phyloP scores from a whole-genome alignment of 1,140 invertebrate genomes.

The Propsilocerus akamusi region DNA sequence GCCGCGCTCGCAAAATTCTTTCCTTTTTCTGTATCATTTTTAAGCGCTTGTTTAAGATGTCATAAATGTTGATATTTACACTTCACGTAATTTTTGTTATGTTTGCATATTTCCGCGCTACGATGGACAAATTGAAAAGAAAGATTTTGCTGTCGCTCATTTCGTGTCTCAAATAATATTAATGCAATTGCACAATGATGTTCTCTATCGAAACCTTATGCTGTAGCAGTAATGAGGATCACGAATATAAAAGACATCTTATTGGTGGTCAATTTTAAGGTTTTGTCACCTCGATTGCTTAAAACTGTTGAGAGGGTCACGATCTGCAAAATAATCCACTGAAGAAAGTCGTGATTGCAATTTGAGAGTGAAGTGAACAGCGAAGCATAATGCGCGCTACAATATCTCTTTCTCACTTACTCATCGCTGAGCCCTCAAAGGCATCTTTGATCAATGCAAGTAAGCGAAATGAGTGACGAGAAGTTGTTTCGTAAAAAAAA shows the following conservation, averaged over 20 bases:
- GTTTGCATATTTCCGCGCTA: background rate
- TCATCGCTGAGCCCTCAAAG: background rate
- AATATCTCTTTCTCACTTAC: too few relatives aligned
- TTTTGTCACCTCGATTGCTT: too few relatives aligned
- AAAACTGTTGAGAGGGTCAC: too few relatives aligned
- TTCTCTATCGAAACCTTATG: background rate
- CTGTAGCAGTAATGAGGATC: background rate
- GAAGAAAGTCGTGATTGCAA: background rate
- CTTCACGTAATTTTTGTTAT: background rate
- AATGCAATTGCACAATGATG: too few relatives aligned
- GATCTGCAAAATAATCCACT: too few relatives aligned
- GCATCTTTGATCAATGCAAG: conserved; percentile 2
- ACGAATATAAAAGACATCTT: too few relatives aligned
- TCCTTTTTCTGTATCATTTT: background rate
- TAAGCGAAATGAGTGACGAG: background rate
- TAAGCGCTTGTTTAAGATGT: background rate
- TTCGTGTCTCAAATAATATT: too few relatives aligned
- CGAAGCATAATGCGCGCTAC: background rate
- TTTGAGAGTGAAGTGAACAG: background rate
- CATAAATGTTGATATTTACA: background rate
- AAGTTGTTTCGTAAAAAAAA: background rate
- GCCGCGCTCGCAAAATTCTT: too few relatives aligned
- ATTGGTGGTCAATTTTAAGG: too few relatives aligned
- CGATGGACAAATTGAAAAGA: background rate
- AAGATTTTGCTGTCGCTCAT: too few relatives aligned